Conservation (phyloP, 2,888 invertebrate species). For the Xestobium rufovillosum region DNA sequence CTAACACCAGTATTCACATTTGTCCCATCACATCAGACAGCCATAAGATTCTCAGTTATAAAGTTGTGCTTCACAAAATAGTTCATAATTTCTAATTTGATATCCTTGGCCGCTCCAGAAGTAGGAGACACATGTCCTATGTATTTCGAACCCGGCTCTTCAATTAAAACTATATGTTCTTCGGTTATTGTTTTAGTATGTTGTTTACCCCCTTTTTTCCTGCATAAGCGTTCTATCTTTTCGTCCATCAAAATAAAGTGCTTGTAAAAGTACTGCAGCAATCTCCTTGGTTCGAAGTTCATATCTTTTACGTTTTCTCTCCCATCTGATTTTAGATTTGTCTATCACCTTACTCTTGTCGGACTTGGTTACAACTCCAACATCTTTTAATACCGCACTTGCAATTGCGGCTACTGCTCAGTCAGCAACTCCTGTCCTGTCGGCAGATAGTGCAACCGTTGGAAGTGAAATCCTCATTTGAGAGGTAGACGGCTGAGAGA, state of each 20-base stretch:
- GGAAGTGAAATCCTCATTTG: slow-evolving; percentile 4
- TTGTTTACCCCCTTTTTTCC: slow-evolving; percentile 7
- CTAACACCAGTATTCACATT: slow-evolving; percentile 23
- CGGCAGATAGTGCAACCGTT: slow-evolving; percentile 12
- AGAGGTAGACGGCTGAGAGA: neutral
- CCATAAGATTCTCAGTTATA: too few species aligned
- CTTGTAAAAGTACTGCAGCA: slow-evolving; percentile 4
- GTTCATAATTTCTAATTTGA: slow-evolving; percentile 8
- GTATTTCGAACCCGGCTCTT: slow-evolving; percentile 21
- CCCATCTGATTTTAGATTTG: neutral
- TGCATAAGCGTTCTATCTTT: slow-evolving; percentile 15
- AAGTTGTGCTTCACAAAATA: slow-evolving; percentile 9
- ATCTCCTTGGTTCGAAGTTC: too few species aligned
- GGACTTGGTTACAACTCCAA: neutral
- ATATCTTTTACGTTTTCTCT: too few species aligned
- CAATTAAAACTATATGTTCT: slow-evolving; percentile 21
- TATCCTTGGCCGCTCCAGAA: slow-evolving; percentile 10
- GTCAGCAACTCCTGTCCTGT: neutral
- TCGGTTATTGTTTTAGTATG: slow-evolving; percentile 16
- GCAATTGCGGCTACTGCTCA: neutral
- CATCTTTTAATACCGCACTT: neutral
- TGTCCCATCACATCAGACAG: slow-evolving; percentile 24
- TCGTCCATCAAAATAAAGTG: slow-evolving; percentile 19
- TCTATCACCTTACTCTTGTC: slow-evolving; percentile 1
- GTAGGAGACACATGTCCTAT: slow-evolving; percentile 12